A percentile compares a stretch with the other conserved stretches of the same genome.
phyloP scores from a whole-genome alignment of 2,888 invertebrate species.

The Sminthurides aquaticus region DNA sequence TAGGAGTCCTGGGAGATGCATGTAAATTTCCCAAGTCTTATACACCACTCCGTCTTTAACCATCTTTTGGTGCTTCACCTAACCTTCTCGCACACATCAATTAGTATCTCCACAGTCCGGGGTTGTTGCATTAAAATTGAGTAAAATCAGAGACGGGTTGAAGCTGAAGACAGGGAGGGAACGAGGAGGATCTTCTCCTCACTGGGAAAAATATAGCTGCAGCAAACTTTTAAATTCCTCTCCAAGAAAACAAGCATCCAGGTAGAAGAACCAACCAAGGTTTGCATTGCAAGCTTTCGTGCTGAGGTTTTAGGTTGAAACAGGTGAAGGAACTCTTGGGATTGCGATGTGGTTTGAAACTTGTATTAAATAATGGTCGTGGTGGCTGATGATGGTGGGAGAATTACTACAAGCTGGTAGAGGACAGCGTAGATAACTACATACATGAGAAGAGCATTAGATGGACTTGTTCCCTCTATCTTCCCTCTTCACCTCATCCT shows the following conservation, averaged over 20 bases:
- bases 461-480: too few relatives aligned
- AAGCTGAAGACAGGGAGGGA: neutral
- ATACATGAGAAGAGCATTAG: too few relatives aligned
- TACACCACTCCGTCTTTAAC: too few relatives aligned
- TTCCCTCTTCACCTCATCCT: too few relatives aligned
- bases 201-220: neutral
- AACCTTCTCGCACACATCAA: neutral
- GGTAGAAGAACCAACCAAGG: too few relatives aligned
- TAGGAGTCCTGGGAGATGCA: too few relatives aligned
- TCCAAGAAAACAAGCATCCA: too few relatives aligned
- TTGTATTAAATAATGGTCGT: neutral
- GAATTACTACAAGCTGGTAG: neutral
- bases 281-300: neutral
- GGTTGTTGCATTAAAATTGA: neutral
- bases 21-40: too few relatives aligned
- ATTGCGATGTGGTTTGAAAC: neutral
- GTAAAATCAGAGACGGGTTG: neutral
- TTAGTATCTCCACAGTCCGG: neutral
- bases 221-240: too few relatives aligned
- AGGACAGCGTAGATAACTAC: neutral
- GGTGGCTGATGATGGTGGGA: too few relatives aligned
- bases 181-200: neutral
- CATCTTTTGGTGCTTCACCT: too few relatives aligned
- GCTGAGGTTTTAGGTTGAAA: too few relatives aligned
- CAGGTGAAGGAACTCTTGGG: constrained; percentile 27